Conservation (phyloP, 2,113 vertebrate species). For the Pao palembangensis region DNA sequence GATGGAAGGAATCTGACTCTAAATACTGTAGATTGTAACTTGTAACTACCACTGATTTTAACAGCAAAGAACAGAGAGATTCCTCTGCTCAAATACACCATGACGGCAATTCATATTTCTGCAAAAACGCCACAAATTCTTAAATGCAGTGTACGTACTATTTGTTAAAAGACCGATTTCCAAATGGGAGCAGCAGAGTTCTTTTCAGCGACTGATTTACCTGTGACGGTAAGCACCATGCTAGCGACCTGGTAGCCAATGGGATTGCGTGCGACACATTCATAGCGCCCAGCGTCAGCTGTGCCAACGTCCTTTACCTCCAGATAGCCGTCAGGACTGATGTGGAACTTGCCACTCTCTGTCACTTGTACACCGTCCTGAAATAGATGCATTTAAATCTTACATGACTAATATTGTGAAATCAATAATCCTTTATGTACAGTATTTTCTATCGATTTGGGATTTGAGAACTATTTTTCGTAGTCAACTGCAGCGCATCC, state of each 20-base stretch:
- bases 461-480: too few relatives aligned
- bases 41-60: too few relatives aligned
- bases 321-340: constrained; percentile 86
- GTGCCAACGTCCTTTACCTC: constrained; percentile 89
- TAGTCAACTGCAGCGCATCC: too few relatives aligned
- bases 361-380: constrained; percentile 97
- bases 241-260: constrained; percentile 88
- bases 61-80: too few relatives aligned
- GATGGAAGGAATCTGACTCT: constrained; percentile 7
- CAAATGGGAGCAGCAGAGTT: neutral
- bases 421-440: too few relatives aligned
- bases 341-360: constrained; percentile 96
- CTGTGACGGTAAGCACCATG: constrained; percentile 91
- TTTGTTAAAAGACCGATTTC: too few relatives aligned
- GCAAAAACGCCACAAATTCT: neutral
- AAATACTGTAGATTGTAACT: neutral
- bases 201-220: constrained; percentile 58
- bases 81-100: too few relatives aligned
- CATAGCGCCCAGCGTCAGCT: constrained; percentile 89
- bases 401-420: too few relatives aligned
- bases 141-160: too few relatives aligned
- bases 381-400: neutral
- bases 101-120: too few relatives aligned
- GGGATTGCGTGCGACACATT: constrained; percentile 90
- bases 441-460: too few relatives aligned